phyloP scores from a whole-genome alignment of 2,888 invertebrate genomes.

The Eristalinus sepulchralis region DNA sequence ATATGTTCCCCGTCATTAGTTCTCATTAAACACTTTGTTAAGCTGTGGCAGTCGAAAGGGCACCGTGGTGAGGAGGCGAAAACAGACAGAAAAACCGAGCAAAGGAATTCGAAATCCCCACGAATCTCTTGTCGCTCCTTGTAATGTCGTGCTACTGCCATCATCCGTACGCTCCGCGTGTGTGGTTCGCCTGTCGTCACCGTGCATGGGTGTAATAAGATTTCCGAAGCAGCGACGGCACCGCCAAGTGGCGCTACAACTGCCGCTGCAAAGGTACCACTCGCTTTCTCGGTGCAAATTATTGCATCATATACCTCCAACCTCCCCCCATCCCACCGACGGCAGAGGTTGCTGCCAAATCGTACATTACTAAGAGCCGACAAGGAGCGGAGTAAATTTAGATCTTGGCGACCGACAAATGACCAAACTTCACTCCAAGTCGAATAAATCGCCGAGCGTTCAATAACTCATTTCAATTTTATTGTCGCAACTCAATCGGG shows the following conservation, averaged over 20 bases:
- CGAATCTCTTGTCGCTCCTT: conserved; percentile 58
- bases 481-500: conserved; percentile 68
- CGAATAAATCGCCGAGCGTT: conserved; percentile 66
- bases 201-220: conserved; percentile 30
- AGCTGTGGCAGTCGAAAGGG: conserved; percentile 38
- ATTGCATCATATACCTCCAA: conserved; percentile 47
- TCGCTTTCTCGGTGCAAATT: conserved; percentile 47
- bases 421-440: conserved; percentile 70
- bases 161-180: conserved; percentile 1
- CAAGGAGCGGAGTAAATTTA: conserved; percentile 45
- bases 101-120: not conserved
- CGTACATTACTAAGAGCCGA: not conserved
- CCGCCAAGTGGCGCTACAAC: conserved; percentile 66
- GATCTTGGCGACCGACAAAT: conserved; percentile 70
- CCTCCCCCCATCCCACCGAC: not conserved
- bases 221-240: conserved; percentile 2
- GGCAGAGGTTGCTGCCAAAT: conserved; percentile 26
- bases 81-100: not conserved
- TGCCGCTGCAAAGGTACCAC: conserved; percentile 38
- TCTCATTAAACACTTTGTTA: conserved; percentile 71
- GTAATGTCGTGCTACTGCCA: conserved; percentile 49
- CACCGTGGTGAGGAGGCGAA: conserved; percentile 20
- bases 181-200: conserved; percentile 17
- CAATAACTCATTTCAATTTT: conserved; percentile 70
- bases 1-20: conserved; percentile 66